These are phyloP conservation scores for Origma solitaria DNA, from an alignment of 2,113 vertebrate genomes.

Conservation along the genomic window DNA sequence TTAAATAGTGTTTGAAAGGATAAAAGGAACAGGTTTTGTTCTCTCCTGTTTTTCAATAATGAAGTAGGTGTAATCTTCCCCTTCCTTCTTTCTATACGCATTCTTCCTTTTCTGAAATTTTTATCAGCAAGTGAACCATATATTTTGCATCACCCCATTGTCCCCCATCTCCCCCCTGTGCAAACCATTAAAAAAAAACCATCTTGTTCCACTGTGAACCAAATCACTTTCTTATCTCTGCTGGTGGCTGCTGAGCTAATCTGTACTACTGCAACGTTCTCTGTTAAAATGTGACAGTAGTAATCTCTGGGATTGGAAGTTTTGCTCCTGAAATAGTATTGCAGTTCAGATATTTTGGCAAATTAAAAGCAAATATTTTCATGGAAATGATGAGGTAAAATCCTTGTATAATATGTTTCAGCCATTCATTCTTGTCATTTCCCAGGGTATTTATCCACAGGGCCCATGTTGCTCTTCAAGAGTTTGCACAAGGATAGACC, in stretches of 20 bases:
- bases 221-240: neutral
- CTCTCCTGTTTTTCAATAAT: neutral
- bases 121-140: neutral
- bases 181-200: neutral
- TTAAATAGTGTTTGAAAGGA: neutral
- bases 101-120: neutral
- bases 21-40: neutral
- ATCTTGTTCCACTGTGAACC: neutral
- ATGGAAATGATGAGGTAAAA: conserved; percentile 1
- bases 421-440: neutral
- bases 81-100: neutral
- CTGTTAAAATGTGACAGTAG: neutral
- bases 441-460: neutral
- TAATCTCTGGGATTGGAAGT: neutral
- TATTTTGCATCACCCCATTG: neutral
- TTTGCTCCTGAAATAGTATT: conserved; percentile 8
- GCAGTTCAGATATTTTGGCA: neutral
- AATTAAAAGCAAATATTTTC: conserved; percentile 17
- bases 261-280: neutral
- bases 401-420: neutral
- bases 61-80: neutral
- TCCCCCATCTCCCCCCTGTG: neutral
- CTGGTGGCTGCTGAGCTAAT: conserved; percentile 3
- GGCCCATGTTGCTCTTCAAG: neutral
- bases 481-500: neutral